Base-by-base conservation (phyloP, 2,797 vertebrate genomes). In the Rhadinocentrus ornatus region DNA sequence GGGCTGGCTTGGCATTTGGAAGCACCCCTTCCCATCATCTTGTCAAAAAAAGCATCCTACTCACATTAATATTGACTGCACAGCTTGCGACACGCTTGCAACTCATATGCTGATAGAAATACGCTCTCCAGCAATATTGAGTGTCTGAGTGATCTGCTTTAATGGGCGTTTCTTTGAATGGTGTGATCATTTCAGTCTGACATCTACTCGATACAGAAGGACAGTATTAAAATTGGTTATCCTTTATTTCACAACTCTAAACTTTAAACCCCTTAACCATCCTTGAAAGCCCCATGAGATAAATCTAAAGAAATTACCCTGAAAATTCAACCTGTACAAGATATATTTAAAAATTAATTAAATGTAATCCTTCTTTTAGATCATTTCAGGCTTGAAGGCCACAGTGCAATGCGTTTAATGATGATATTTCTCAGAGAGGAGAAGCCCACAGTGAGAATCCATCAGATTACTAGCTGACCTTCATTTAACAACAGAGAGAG, bases 371-470 rank as follows among this genome's bases (percentile, higher is more conserved):
- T 59, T 78, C 73, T 66, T 80, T 70, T 37, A 73, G 78, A 83
- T 86, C 60, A 75, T 88, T 88, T 75, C 76, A 88, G 35, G 62
- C 77, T 66, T 32, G 62, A 81, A 89, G 81, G 74, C 68, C 60
- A 50, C 76, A 64, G 53, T 27, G 77, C 80, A 6, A 20, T 83
- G 78, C 77, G 76, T 75, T 84, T 86, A 89, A 89, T 83, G 78
- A 69, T 54, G 35, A 70, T 71, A 75, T 85, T 83, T 84, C 60
- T 83, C 48, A 78, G 71, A 84, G 64, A 79, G 60, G 65, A 46
- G 73, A 60, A 62, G 69, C 67, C 62, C 26, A 55, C 59, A 73
- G 77, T 66, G 60, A 80, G 68, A 31, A 84, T 78, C 41, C 73
- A 82, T 84, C 81, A 80, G 41, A 77, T 70, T 62, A 59, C 48